Conservation (phyloP, 1,140 invertebrate species). For the Heliconius himera region DNA sequence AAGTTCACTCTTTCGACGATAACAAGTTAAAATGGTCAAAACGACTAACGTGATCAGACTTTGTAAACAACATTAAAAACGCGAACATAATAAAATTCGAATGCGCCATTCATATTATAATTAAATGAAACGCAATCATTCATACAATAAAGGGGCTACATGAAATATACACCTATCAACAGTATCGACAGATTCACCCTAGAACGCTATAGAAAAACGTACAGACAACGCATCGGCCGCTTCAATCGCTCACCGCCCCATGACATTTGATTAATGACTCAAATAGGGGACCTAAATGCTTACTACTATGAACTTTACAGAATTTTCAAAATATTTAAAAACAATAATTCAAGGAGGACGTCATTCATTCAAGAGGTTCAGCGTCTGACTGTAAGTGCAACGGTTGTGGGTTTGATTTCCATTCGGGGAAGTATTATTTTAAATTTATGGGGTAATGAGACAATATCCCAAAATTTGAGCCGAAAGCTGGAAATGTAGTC, state of each 20-base stretch:
- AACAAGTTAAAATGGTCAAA: not conserved
- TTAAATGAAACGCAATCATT: conserved; percentile 13
- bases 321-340: conserved; percentile 22
- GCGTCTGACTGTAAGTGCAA: too few relatives aligned
- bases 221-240: conserved; percentile 57
- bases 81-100: conserved; percentile 6
- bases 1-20: not conserved
- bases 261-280: conserved; percentile 74
- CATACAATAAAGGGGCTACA: conserved; percentile 9
- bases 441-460: too few relatives aligned
- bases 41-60: not conserved
- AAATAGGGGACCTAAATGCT: conserved; percentile 42
- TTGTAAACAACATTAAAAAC: not conserved
- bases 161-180: conserved; percentile 54
- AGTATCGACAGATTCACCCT: conserved; percentile 51
- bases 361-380: too few relatives aligned
- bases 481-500: too few relatives aligned
- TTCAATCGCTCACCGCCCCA: conserved; percentile 67
- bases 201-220: conserved; percentile 52
- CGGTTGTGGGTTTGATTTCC: too few relatives aligned
- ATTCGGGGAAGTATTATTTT: too few relatives aligned
- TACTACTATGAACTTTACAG: conserved; percentile 17
- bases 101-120: conserved; percentile 13
- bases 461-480: too few relatives aligned
- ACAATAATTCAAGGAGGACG: not conserved